A percentile compares a stretch with the other conserved stretches of the same genome.
Conservation (phyloP, 1,140 invertebrate species). For the Eufriesea mexicana region DNA sequence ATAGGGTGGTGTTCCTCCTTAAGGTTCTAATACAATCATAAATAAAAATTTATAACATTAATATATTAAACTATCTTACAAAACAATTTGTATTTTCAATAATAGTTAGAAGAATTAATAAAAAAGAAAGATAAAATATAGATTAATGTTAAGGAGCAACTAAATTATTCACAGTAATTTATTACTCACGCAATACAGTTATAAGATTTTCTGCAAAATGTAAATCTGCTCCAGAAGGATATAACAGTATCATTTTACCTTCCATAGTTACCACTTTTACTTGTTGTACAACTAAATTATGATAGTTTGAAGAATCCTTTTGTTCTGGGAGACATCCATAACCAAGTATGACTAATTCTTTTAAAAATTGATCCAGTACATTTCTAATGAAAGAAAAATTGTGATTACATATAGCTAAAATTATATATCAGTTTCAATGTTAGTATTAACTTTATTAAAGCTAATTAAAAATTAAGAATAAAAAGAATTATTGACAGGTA, state of each 20-base stretch:
- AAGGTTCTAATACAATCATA: neutral
- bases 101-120: constrained; percentile 14
- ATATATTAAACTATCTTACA: neutral
- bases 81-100: neutral
- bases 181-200: constrained; percentile 75
- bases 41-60: neutral
- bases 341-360: constrained; percentile 84
- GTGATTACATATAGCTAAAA: neutral
- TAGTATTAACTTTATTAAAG: neutral
- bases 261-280: constrained; percentile 87
- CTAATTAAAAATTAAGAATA: neutral
- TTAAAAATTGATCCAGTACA: constrained; percentile 87
- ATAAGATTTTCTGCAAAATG: constrained; percentile 80
- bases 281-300: constrained; percentile 85
- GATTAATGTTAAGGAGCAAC: constrained; percentile 4
- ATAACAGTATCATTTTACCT: constrained; percentile 87
- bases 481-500: neutral
- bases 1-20: no score
- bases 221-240: constrained; percentile 90
- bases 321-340: constrained; percentile 76
- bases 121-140: neutral
- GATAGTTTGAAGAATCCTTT: constrained; percentile 54
- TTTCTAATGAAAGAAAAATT: constrained; percentile 72
- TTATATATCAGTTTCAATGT: neutral
- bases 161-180: constrained; percentile 20